Base-by-base conservation (phyloP, 2,888 invertebrate species). In the Cephus spinipes region DNA sequence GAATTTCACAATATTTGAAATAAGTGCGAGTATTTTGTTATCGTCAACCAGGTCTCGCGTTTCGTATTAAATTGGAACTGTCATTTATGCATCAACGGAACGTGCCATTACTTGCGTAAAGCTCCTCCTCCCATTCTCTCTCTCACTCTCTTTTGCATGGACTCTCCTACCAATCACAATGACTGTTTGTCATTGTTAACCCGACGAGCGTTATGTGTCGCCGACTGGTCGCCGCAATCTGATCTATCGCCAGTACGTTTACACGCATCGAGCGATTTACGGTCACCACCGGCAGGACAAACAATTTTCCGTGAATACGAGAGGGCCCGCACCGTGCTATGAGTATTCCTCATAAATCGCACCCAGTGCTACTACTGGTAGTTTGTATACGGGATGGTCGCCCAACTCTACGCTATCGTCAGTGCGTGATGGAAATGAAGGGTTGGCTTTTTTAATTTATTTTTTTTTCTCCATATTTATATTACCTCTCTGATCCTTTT, bases 101-200 rank as follows among this genome's bases (percentile, higher is more conserved):
- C 55, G 40, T 23, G 55, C 55, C 55, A 55, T 55, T 55, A 55
- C 23, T 55, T 55, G 55, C 55, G 23, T 9, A 9, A 55, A 55
- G 55, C 23, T 55, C 9, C 0, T 2, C 9, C 2, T 15, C 15
- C 4, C 40, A 32, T 1, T 3, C 12, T 12, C 40, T 2, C 40
- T 2, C 40, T 9, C 6, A 9, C 9, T 23, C 55, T 55, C 23
- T 55, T 9, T 55, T 55, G 55, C 23, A 55, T 55, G 23, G 55
- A 55, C 23, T 23, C 55, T 55, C 55, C 30, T 71, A 71, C 71
- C 71, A 30, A 71, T 71, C 71, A 71, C 33, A 30, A 71, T 32
- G 30, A 33, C 15, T 33, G 71, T 71, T 30, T 71, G 71, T 71
- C 71, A 71, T 71, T 33, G 71, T 33, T 71, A 71, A 71, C 71